phyloP scores from a whole-genome alignment of 2,113 vertebrate species.

The Tylochromis polylepis region DNA sequence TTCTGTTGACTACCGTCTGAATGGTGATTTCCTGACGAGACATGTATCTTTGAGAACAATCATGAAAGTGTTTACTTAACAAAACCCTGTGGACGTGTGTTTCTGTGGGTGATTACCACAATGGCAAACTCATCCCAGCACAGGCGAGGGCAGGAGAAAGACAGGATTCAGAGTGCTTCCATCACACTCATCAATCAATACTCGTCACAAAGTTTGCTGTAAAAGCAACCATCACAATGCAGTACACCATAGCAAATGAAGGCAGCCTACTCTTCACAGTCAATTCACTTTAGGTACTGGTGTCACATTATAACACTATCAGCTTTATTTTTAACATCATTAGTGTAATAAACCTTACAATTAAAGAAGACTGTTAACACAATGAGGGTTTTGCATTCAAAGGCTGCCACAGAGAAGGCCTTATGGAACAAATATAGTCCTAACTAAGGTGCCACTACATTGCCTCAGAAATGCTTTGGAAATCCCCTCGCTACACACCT shows the following conservation, averaged over 20 bases:
- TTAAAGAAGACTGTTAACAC: background rate
- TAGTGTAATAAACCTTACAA: background rate
- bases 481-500: background rate
- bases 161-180: background rate
- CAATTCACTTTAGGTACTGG: background rate
- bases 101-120: background rate
- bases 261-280: background rate
- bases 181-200: background rate
- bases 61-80: conserved; percentile 7
- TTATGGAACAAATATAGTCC: background rate
- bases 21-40: conserved; percentile 30
- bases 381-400: background rate
- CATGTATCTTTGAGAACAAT: conserved; percentile 45
- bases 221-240: background rate
- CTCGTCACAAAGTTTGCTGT: background rate
- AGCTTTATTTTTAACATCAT: background rate
- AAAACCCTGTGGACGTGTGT: background rate
- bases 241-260: background rate
- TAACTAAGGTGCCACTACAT: background rate
- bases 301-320: background rate
- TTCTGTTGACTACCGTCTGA: conserved; percentile 2
- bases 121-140: background rate
- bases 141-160: background rate
- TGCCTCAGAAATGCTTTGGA: background rate
- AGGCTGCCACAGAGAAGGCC: background rate